Base-by-base conservation (phyloP, 2,888 invertebrate species). In the Epirrhoe tristata region DNA sequence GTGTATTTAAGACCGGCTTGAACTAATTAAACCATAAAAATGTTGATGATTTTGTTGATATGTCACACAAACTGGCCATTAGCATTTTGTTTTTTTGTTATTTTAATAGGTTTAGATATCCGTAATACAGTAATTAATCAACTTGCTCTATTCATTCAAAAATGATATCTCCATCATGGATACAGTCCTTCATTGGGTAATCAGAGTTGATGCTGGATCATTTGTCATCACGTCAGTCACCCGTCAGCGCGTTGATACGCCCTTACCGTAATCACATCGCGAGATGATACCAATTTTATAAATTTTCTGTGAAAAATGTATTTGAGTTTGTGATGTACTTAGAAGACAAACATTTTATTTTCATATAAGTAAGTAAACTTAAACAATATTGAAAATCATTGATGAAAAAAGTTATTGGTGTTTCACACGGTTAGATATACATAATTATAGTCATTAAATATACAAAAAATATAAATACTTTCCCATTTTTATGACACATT, bases 171-270 rank as follows among this genome's bases (percentile, higher is more conserved):
- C 57, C 53, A 67, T 67, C 65, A 63, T 58, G 52, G 67, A 67
- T 43, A 58, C 16, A 59, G 58, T 55, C 55, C 60, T 67, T 56
- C 43, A 58, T 58, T 59, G 50, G 76, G 81, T 82, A 81, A 86
- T 81, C 78, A 76, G 74, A 75, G 78, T 75, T 74, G 86, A 81
- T 80, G 55, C 56, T 63, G 70, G 81, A 79, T 87, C 88, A 88
- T 91, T 90, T 89, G 89, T 91, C 91, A 88, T 85, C 83, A 76
- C 81, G 88, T 88, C 91, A 87, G 81, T 87, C 86, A 81, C 78
- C 69, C 78, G 88, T 89, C 90, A 85, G 82, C 87, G 84, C 80
- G 76, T 73, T 84, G 83, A 81, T 84, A 87, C 90, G 87, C 90
- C 90, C 89, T 84, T 83, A 82, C 81, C 77, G 79, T 86, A 87